Conservation (phyloP, 1,140 invertebrate species). For the Neodiprion lecontei region DNA sequence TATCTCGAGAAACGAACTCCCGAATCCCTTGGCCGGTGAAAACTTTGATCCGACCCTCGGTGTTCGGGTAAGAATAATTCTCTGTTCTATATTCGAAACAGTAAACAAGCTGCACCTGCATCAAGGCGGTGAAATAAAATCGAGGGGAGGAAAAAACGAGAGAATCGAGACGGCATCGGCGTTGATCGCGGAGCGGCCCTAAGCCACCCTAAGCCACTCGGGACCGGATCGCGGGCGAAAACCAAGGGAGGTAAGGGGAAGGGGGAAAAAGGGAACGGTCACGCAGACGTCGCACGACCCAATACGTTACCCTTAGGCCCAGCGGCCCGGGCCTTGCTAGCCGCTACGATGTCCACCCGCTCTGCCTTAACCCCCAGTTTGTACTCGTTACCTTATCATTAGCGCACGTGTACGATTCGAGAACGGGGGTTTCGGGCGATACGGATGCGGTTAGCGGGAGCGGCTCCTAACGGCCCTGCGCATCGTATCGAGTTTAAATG, state of each 20-base stretch:
- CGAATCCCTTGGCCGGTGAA: too few species aligned
- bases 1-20: too few species aligned
- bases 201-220: background rate
- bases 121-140: too few species aligned
- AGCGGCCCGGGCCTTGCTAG: too few species aligned
- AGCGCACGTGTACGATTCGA: background rate
- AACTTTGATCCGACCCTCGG: too few species aligned
- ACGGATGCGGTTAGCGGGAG: background rate
- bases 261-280: background rate
- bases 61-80: too few species aligned
- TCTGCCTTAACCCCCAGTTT: background rate
- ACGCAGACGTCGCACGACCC: background rate
- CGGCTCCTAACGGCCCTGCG: background rate
- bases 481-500: background rate
- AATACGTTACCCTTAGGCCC: background rate
- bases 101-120: too few species aligned
- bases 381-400: constrained; percentile 2
- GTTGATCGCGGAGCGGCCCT: background rate
- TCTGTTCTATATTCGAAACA: too few species aligned
- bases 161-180: background rate
- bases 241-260: background rate
- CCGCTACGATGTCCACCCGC: too few species aligned
- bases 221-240: background rate
- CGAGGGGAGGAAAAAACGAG: background rate
- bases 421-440: background rate